Percentiles rank a stretch among this genome's conserved stretches.
Conservation (phyloP, 2,797 vertebrate species). For the Tauraco hartlaubi region DNA sequence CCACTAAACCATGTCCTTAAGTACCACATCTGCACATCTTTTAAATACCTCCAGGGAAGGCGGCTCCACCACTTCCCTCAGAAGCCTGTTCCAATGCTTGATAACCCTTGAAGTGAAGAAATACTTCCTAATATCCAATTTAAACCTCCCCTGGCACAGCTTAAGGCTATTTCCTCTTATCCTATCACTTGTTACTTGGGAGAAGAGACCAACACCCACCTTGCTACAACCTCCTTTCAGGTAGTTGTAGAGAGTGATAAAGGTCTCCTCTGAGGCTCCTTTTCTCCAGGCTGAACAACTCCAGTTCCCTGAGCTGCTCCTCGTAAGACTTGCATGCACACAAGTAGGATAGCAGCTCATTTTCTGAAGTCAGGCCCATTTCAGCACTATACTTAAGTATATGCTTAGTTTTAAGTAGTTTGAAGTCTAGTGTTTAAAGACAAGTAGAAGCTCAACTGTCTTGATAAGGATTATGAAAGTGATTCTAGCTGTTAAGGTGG, state of each 20-base stretch:
- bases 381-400: not conserved
- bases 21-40: not conserved
- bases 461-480: not conserved
- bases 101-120: not conserved
- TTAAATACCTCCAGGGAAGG: not conserved
- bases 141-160: not conserved
- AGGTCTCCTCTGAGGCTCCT: not conserved
- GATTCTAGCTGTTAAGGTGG: not conserved
- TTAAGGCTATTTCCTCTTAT: not conserved
- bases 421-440: not conserved
- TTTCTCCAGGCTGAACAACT: not conserved
- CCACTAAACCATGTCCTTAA: not conserved
- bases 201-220: rapidly evolving
- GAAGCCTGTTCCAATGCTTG: not conserved
- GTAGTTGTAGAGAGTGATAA: rapidly evolving
- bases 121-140: not conserved
- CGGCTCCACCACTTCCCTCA: not conserved
- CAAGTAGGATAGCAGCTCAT: not conserved
- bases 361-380: not conserved
- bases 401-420: not conserved
- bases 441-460: not conserved
- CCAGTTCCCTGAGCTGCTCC: not conserved
- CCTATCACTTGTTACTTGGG: not conserved
- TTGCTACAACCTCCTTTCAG: not conserved
- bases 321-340: not conserved